Evolutionary conservation across 2,113 vertebrate genomes (phyloP).

Genomic region (Edolisoma coerulescens): DNA sequence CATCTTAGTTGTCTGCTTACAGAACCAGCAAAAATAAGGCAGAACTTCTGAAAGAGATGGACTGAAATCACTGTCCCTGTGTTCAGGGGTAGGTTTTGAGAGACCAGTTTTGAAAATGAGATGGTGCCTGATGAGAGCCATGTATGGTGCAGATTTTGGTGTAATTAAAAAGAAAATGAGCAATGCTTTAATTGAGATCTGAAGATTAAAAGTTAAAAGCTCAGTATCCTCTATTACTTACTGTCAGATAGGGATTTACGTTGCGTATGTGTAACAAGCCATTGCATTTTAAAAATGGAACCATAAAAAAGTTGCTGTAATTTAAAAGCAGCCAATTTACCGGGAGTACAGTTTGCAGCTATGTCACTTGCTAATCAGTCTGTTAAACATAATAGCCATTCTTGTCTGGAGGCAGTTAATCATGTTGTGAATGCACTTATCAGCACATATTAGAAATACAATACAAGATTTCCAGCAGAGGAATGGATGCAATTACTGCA

Average conservation of each 20-base stretch:
- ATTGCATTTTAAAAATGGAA: conserved; percentile 53
- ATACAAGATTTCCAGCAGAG: conserved; percentile 47
- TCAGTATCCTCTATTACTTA: conserved; percentile 19
- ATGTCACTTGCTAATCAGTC: conserved; percentile 69
- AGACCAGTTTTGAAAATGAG: neutral
- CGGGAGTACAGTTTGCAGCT: conserved; percentile 16
- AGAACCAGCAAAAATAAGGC: neutral
- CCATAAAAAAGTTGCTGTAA: conserved; percentile 51
- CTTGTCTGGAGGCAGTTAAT: conserved; percentile 72
- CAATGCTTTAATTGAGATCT: conserved; percentile 50
- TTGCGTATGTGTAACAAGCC: conserved; percentile 54
- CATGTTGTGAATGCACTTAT: conserved; percentile 73
- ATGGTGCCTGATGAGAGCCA: neutral
- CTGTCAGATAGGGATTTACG: conserved; percentile 48
- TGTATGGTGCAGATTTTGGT: neutral
- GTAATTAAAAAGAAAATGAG: conserved; percentile 66
- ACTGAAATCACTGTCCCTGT: neutral
- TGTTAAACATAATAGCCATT: conserved; percentile 72
- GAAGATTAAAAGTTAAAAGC: conserved; percentile 47
- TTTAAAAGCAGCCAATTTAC: conserved; percentile 69
- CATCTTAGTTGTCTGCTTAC: neutral
- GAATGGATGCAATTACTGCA: conserved; percentile 64
- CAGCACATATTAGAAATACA: conserved; percentile 66
- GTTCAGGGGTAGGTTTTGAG: neutral
- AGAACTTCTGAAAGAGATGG: neutral